Conservation (phyloP, 1,140 invertebrate genomes). For the Monomorium pharaonis region DNA sequence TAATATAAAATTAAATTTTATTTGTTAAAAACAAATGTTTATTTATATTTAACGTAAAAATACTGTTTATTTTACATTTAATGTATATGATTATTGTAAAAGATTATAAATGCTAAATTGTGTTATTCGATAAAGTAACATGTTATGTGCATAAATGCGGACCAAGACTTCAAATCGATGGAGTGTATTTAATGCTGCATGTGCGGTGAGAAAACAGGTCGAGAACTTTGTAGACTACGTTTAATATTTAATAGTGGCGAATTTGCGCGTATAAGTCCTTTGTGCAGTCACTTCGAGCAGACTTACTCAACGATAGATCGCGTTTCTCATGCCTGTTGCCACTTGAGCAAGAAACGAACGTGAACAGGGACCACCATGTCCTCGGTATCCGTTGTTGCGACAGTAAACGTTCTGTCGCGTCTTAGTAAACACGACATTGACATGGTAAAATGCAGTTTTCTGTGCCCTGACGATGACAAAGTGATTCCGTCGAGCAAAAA, state of each 20-base stretch:
- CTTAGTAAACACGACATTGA: slow-evolving; percentile 74
- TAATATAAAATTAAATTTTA: background rate
- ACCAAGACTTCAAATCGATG: slow-evolving; percentile 2
- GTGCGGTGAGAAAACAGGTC: background rate
- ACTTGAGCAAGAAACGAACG: slow-evolving; percentile 24
- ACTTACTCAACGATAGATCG: slow-evolving; percentile 4
- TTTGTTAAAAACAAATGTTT: no score
- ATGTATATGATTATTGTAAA: background rate
- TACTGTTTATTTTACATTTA: background rate
- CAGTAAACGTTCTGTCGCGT: slow-evolving; percentile 73
- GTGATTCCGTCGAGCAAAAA: slow-evolving; percentile 62
- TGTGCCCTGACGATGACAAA: slow-evolving; percentile 72
- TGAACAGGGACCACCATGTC: slow-evolving; percentile 36
- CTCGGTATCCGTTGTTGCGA: slow-evolving; percentile 68
- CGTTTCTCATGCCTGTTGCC: slow-evolving; percentile 14
- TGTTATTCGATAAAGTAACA: background rate
- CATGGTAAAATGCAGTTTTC: slow-evolving; percentile 72
- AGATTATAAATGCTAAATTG: background rate
- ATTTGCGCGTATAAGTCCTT: slow-evolving; percentile 7
- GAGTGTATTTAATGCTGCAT: background rate
- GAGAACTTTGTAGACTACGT: background rate
- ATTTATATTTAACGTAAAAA: no score
- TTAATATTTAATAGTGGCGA: slow-evolving; percentile 20
- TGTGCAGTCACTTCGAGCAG: background rate
- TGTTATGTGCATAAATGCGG: background rate